These are phyloP conservation scores for Siderastrea siderea DNA, from an alignment of 92 coral and sea anemone genomes.

Conservation along the genomic window DNA sequence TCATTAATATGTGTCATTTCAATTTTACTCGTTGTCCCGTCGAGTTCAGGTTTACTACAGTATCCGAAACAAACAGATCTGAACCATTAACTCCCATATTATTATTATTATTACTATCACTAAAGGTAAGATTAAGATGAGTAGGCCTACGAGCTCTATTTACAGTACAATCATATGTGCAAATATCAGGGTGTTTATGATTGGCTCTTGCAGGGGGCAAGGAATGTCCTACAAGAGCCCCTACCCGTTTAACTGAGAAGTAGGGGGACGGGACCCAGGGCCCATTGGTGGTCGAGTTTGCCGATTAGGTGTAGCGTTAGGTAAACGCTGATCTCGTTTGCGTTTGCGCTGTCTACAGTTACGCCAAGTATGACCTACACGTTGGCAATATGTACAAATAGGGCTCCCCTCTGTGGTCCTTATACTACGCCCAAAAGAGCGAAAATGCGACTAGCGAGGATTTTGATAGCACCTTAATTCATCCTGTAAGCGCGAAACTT, in stretches of 20 bases:
- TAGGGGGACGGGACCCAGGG: not conserved
- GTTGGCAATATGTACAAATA: not conserved
- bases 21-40: too few species aligned
- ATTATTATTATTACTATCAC: not conserved
- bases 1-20: too few species aligned
- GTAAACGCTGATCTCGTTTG: not conserved
- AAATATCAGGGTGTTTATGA: not conserved
- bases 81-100: not conserved
- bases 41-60: not conserved
- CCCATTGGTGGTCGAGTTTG: not conserved
- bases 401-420: too few species aligned
- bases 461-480: not conserved
- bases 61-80: not conserved
- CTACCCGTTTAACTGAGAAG: conserved; percentile 19
- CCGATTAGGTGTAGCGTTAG: not conserved
- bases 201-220: not conserved
- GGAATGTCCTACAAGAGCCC: conserved; percentile 9
- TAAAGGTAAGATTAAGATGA: not conserved
- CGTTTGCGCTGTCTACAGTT: not conserved
- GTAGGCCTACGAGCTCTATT: not conserved
- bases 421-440: too few species aligned
- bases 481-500: not conserved
- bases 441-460: too few species aligned
- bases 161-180: not conserved
- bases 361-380: not conserved